Conservation (phyloP, 2,888 invertebrate genomes). For the Tholera decimalis region DNA sequence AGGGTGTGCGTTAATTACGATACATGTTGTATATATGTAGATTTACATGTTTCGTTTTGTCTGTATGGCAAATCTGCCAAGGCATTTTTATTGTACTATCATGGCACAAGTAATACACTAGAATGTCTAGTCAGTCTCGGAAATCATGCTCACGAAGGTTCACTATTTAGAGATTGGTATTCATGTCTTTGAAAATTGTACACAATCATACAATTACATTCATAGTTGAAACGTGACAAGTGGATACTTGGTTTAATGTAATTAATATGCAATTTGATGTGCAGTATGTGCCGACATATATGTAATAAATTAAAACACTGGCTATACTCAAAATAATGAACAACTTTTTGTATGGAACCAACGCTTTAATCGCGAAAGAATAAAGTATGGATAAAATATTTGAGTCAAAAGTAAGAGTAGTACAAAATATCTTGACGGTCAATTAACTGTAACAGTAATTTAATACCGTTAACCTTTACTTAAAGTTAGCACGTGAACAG, state of each 20-base stretch:
- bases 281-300: no score
- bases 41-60: background rate
- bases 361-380: no score
- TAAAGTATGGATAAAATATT: no score
- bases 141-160: constrained; percentile 10
- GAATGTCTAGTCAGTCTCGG: constrained; percentile 25
- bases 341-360: no score
- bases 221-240: constrained; percentile 1
- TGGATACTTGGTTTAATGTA: constrained; percentile 25
- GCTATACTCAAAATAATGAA: no score
- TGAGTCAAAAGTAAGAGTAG: no score
- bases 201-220: constrained; percentile 15
- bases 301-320: no score
- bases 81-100: background rate
- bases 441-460: constrained; percentile 1
- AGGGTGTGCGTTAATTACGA: no score
- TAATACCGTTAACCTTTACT: constrained; percentile 8
- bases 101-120: background rate
- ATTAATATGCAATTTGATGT: constrained; percentile 37
- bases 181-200: constrained; percentile 35
- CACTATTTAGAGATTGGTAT: constrained; percentile 11
- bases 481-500: background rate
- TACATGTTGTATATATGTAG: no score
- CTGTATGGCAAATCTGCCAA: background rate
- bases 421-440: background rate